Evolutionary conservation across 1,140 invertebrate species (phyloP).

Genomic region (Halyomorpha halys): DNA sequence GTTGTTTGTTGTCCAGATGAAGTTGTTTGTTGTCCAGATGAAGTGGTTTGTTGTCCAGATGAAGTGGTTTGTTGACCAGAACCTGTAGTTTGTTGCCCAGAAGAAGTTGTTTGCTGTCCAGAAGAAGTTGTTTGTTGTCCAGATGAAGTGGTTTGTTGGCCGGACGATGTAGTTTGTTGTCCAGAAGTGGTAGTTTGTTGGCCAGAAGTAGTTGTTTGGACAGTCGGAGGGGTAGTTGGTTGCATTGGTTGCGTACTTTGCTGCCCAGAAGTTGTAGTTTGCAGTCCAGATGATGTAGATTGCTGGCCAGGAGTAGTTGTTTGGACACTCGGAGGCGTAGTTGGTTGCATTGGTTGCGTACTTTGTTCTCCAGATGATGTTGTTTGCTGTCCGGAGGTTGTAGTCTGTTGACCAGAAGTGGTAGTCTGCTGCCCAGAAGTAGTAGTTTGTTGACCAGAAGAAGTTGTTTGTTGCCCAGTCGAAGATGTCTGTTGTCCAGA

Average conservation of each 20-base stretch:
- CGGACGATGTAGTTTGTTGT: conserved; percentile 20
- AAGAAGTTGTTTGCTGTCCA: background rate
- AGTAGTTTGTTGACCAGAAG: conserved; percentile 1
- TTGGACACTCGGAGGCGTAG: conserved; percentile 1
- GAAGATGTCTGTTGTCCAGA: conserved; percentile 12
- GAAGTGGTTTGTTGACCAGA: conserved; percentile 11
- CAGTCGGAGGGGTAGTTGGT: conserved; percentile 13
- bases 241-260: conserved; percentile 1
- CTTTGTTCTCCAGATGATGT: background rate
- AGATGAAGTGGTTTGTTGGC: conserved; percentile 28
- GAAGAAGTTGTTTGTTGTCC: background rate
- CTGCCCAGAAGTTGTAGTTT: background rate
- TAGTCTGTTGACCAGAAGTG: background rate
- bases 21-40: conserved; percentile 22
- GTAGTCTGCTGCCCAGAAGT: conserved; percentile 1
- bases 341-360: background rate
- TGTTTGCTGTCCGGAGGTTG: background rate
- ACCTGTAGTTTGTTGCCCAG: background rate
- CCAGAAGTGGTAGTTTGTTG: conserved; percentile 22
- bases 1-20: conserved; percentile 20
- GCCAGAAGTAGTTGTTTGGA: conserved; percentile 5
- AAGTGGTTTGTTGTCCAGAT: background rate
- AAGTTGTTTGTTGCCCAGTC: conserved; percentile 21
- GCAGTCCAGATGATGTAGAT: background rate
- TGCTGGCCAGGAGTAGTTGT: background rate